Conservation (phyloP, 2,113 vertebrate genomes). For the Thomomys bottae region DNA sequence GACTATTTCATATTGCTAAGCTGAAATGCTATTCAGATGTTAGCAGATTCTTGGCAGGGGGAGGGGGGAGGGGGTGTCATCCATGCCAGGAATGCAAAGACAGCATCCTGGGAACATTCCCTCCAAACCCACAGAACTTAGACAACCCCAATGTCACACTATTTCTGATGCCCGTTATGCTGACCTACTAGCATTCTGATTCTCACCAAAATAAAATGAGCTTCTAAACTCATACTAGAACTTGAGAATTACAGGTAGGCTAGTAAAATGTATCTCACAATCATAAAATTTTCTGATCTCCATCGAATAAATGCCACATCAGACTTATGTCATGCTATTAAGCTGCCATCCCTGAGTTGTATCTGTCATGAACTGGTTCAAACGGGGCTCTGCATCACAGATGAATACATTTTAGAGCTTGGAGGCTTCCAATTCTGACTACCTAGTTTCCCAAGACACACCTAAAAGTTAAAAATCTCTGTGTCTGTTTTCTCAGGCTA, state of each 20-base stretch:
- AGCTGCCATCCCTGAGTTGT: background rate
- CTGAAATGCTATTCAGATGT: background rate
- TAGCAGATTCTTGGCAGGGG: background rate
- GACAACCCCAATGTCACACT: background rate
- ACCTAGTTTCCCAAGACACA: background rate
- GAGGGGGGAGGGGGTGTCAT: too few relatives aligned
- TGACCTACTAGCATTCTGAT: background rate
- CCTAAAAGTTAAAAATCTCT: background rate
- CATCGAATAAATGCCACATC: background rate
- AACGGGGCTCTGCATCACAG: background rate
- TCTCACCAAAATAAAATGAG: background rate
- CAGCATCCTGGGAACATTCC: fast-evolving
- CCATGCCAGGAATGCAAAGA: background rate
- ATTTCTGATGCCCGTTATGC: background rate
- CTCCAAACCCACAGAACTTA: background rate
- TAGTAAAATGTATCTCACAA: background rate
- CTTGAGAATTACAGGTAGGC: background rate
- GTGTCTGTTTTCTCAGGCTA: background rate
- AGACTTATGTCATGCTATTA: background rate
- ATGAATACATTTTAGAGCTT: background rate
- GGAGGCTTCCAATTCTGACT: conserved; percentile 9
- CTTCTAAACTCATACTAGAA: background rate
- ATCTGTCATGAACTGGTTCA: background rate
- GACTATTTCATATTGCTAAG: background rate
- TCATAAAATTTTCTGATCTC: background rate